Evolutionary conservation across 2,113 vertebrate species (phyloP).

Genomic region (Pelusios castaneus): DNA sequence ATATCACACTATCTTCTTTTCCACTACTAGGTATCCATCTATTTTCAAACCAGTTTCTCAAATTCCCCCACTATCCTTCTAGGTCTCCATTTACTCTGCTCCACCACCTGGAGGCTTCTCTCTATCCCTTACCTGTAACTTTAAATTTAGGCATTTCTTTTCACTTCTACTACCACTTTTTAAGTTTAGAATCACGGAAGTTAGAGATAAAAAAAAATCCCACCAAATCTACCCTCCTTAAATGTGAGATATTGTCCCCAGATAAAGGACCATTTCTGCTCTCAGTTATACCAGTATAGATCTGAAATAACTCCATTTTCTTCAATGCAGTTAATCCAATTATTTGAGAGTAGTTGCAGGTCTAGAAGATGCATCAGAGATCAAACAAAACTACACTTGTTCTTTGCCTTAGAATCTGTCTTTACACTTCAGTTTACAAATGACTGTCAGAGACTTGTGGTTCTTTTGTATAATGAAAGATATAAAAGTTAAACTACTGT

Average conservation of each 20-base stretch:
- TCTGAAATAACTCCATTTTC: constrained; percentile 5
- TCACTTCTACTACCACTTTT: neutral
- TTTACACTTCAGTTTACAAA: neutral
- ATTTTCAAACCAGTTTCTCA: neutral
- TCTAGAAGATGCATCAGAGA: neutral
- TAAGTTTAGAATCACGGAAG: constrained; percentile 2
- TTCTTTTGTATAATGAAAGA: neutral
- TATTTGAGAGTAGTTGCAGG: constrained; percentile 2
- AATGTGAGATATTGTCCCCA: neutral
- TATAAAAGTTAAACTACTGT: neutral
- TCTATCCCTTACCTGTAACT: neutral
- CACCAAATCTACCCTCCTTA: rapidly evolving
- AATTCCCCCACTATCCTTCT: rapidly evolving
- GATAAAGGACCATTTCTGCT: neutral
- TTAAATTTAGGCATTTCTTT: neutral
- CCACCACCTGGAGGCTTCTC: neutral
- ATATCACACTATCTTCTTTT: neutral
- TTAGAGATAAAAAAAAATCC: neutral
- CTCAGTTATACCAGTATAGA: neutral
- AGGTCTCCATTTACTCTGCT: neutral
- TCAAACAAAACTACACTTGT: neutral
- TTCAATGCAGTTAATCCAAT: neutral
- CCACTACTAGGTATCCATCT: neutral
- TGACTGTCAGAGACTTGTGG: neutral
- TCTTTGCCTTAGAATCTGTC: neutral